Evolutionary conservation across 2,113 vertebrate species (phyloP), one percentile per base, ranked within the genome.

Genomic region (Solea solea): DNA sequence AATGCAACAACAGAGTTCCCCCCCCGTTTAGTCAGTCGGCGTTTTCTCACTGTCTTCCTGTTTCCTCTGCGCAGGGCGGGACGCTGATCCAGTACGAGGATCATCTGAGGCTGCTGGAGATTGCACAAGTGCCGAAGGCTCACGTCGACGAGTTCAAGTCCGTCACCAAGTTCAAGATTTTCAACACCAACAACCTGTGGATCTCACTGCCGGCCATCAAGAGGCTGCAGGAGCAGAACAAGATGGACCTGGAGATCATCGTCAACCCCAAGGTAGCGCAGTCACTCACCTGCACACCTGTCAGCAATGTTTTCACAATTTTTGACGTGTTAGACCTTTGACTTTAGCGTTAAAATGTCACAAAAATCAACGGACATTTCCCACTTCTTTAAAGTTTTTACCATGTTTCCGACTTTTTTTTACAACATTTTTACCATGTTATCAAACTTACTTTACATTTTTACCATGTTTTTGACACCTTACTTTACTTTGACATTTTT

Each of bases 121-220:
- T 99, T 8, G 97, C 97, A 15, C 97, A 99, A 90, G 97, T 99
- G 53, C 97, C 97, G 0, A 99, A 97, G 92, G 92, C 96, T 5
- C 95, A 98, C 0, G 97, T 99, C 0, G 97, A 99, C 72, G 97
- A 99, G 83, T 99, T 99, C 92, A 99, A 99, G 91, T 99, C 97
- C 0, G 97, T 99, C 87, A 96, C 96, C 53, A 99, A 99, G 86
- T 99, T 99, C 93, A 99, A 99, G 94, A 99, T 99, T 90, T 99
- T 99, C 91, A 99, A 99, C 77, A 99, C 97, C 85, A 99, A 99
- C 93, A 99, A 99, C 76, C 72, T 99, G 86, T 99, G 97, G 97
- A 96, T 99, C 79, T 97, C 96, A n/a, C 89, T 99, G 80, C 93
- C 94, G 51, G 96, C 97, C 46, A 94, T 98, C 80, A 97, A 96